Conservation (phyloP, 2,797 vertebrate genomes). For the Malacoctenus gilli region DNA sequence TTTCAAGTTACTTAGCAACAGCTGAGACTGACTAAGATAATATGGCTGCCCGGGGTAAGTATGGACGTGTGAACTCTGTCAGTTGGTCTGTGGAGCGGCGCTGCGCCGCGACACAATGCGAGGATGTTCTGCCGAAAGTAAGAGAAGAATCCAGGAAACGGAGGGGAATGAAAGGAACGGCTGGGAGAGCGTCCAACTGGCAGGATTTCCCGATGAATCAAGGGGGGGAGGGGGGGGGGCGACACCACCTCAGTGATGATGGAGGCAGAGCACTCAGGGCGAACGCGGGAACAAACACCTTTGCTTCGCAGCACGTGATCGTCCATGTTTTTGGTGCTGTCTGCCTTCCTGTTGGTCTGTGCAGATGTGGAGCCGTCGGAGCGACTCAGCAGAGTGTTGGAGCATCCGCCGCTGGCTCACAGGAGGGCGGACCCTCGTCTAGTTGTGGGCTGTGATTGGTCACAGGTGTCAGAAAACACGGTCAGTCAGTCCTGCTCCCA, state of each 20-base stretch:
- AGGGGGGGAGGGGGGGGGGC: background rate
- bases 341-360: slow-evolving; percentile 3
- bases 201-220: slow-evolving; percentile 66
- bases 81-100: slow-evolving; percentile 13
- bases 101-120: slow-evolving; percentile 52
- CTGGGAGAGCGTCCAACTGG: slow-evolving; percentile 60
- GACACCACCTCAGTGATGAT: slow-evolving; percentile 49
- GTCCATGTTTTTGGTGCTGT: background rate
- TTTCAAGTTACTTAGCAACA: slow-evolving; percentile 69
- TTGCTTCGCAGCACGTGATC: background rate
- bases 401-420: background rate
- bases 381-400: background rate
- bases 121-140: slow-evolving; percentile 57
- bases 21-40: slow-evolving; percentile 27
- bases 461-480: background rate
- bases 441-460: background rate
- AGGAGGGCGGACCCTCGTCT: background rate
- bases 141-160: slow-evolving; percentile 58
- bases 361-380: background rate
- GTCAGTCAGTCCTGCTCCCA: background rate
- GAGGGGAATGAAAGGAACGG: slow-evolving; percentile 42
- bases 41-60: slow-evolving; percentile 31
- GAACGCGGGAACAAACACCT: slow-evolving; percentile 10
- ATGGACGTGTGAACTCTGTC: slow-evolving; percentile 36
- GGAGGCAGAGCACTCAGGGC: slow-evolving; percentile 17